Evolutionary conservation across 2,797 vertebrate species (phyloP).

Genomic region (Sebastes hubbsi): DNA sequence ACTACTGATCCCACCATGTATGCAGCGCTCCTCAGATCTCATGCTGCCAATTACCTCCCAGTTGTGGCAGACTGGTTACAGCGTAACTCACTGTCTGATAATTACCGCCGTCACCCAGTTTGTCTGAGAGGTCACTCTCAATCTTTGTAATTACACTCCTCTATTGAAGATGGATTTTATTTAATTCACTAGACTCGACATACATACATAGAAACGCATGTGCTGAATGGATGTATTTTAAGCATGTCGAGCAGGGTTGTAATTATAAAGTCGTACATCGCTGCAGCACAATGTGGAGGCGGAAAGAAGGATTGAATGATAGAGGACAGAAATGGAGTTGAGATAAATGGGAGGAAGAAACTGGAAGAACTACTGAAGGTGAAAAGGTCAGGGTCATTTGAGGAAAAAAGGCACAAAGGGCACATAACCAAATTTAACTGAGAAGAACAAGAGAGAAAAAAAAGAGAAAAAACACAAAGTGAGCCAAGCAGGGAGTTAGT

Average conservation of each 20-base stretch:
- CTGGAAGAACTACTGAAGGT: slow-evolving; percentile 9
- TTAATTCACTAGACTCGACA: slow-evolving; percentile 46
- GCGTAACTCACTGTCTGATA: slow-evolving; percentile 46
- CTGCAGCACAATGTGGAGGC: slow-evolving; percentile 30
- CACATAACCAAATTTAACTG: not conserved
- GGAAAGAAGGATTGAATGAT: slow-evolving; percentile 27
- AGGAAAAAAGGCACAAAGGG: not conserved
- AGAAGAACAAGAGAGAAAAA: not conserved
- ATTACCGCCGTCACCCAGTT: slow-evolving; percentile 44
- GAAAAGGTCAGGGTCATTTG: slow-evolving; percentile 37
- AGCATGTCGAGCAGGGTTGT: slow-evolving; percentile 42
- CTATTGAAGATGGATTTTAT: slow-evolving; percentile 41
- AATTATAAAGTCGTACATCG: slow-evolving; percentile 72
- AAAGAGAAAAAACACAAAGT: not conserved
- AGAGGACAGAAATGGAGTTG: slow-evolving; percentile 19
- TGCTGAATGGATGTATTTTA: slow-evolving; percentile 60
- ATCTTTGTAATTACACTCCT: slow-evolving; percentile 63
- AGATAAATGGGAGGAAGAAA: slow-evolving; percentile 19
- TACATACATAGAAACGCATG: slow-evolving; percentile 11
- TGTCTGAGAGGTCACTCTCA: slow-evolving; percentile 50
- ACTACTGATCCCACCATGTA: slow-evolving; percentile 50
- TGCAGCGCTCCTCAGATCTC: slow-evolving; percentile 50
- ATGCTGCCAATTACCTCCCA: slow-evolving; percentile 53
- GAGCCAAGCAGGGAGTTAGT: not conserved
- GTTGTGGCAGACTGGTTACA: slow-evolving; percentile 35